phyloP scores from a whole-genome alignment of 2,113 vertebrate species.

The Eulacestoma nigropectus region DNA sequence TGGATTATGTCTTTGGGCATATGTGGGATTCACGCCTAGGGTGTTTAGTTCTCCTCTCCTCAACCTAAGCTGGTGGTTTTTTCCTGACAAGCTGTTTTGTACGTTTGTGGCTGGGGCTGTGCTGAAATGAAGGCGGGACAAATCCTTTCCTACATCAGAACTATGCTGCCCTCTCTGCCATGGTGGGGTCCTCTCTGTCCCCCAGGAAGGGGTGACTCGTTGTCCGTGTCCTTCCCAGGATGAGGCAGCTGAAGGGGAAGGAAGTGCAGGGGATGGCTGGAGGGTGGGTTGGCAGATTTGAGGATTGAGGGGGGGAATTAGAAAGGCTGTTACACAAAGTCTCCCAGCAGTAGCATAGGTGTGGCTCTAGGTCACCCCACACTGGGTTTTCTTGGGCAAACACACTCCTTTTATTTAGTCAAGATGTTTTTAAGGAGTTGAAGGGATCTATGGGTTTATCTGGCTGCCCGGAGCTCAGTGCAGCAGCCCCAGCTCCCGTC shows the following conservation, averaged over 20 bases:
- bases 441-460: not conserved
- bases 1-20: conserved; percentile 60
- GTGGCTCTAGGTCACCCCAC: not conserved
- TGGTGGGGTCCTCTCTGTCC: not conserved
- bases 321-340: not conserved
- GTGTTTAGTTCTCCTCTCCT: not conserved
- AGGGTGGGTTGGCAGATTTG: not conserved
- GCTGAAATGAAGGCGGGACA: not conserved
- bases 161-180: not conserved
- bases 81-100: not conserved
- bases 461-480: not conserved
- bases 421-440: not conserved
- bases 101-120: not conserved
- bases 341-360: not conserved
- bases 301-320: not conserved
- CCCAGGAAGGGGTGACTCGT: not conserved
- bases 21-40: conserved; percentile 1
- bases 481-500: not conserved
- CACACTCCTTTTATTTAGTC: not conserved
- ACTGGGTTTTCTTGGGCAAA: not conserved
- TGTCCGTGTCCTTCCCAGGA: accelerated
- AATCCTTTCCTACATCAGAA: not conserved
- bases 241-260: not conserved
- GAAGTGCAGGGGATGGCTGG: accelerated
- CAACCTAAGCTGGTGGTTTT: not conserved